Evolutionary conservation across 1,140 invertebrate species (phyloP).

Genomic region (Bicyclus anynana): DNA sequence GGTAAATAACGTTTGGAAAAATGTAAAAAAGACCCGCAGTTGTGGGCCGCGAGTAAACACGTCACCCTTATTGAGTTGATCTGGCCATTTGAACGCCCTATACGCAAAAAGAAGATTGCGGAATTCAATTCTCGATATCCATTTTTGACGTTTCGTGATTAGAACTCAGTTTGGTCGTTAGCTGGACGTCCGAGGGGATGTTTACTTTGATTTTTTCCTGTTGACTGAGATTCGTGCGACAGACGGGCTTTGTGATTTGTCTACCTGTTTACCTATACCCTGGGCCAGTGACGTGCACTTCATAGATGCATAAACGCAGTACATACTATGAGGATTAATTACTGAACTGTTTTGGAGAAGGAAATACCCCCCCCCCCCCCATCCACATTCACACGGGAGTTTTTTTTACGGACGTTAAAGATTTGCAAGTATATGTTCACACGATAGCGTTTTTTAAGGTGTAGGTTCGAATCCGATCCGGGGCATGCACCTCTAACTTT

Average conservation of each 20-base stretch:
- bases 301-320: too few relatives aligned
- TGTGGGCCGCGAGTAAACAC: conserved; percentile 73
- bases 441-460: too few relatives aligned
- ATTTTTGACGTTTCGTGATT: conserved; percentile 74
- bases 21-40: conserved; percentile 61
- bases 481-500: too few relatives aligned
- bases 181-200: conserved; percentile 39
- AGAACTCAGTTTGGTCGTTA: conserved; percentile 73
- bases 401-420: too few relatives aligned
- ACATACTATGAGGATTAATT: too few relatives aligned
- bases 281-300: too few relatives aligned
- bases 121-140: conserved; percentile 73
- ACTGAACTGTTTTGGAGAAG: too few relatives aligned
- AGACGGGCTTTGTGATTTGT: conserved; percentile 2
- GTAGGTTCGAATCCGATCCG: too few relatives aligned
- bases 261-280: not conserved
- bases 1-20: conserved; percentile 71
- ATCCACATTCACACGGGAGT: too few relatives aligned
- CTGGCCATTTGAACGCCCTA: conserved; percentile 68
- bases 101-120: conserved; percentile 52
- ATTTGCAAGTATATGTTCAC: too few relatives aligned
- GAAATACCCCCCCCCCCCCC: too few relatives aligned
- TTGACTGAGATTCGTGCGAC: conserved; percentile 20
- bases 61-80: conserved; percentile 71
- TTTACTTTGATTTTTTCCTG: conserved; percentile 40